These are phyloP conservation scores for Gasterosteus aculeatus DNA, from an alignment of 2,113 vertebrate genomes.

Conservation along the genomic window DNA sequence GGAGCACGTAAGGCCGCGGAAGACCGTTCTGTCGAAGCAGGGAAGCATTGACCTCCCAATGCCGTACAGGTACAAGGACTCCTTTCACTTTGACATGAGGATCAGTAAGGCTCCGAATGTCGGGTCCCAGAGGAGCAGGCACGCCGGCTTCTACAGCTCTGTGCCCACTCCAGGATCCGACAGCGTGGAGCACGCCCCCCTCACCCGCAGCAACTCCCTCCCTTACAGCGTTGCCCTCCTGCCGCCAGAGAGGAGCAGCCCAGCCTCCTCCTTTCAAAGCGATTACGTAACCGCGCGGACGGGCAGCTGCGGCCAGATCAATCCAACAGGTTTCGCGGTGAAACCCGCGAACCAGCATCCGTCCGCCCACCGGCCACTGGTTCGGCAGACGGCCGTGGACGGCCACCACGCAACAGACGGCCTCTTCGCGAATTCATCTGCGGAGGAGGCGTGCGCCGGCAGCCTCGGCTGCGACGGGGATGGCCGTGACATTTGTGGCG, in stretches of 20 bases:
- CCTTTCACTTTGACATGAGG: conserved; percentile 95
- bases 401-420: conserved; percentile 79
- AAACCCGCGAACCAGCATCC: conserved; percentile 80
- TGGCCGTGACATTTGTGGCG: conserved; percentile 58
- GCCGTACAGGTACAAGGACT: conserved; percentile 96
- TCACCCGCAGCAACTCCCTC: conserved; percentile 92
- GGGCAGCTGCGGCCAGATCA: conserved; percentile 69
- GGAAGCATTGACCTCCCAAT: conserved; percentile 96
- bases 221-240: conserved; percentile 83
- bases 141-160: conserved; percentile 85
- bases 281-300: conserved; percentile 61
- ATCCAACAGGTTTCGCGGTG: conserved; percentile 68
- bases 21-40: conserved; percentile 91
- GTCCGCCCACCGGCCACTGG: conserved; percentile 87
- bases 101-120: conserved; percentile 74
- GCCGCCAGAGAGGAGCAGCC: conserved; percentile 59
- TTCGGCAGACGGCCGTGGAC: conserved; percentile 92
- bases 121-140: conserved; percentile 66
- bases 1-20: conserved; percentile 91
- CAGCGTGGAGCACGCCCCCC: conserved; percentile 79
- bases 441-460: conserved; percentile 73
- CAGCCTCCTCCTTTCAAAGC: conserved; percentile 36
- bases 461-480: conserved; percentile 68
- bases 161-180: conserved; percentile 88
- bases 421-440: conserved; percentile 53